These are phyloP conservation scores for Ctenomys sociabilis DNA, from an alignment of 2,113 vertebrate species.

Conservation along the genomic window DNA sequence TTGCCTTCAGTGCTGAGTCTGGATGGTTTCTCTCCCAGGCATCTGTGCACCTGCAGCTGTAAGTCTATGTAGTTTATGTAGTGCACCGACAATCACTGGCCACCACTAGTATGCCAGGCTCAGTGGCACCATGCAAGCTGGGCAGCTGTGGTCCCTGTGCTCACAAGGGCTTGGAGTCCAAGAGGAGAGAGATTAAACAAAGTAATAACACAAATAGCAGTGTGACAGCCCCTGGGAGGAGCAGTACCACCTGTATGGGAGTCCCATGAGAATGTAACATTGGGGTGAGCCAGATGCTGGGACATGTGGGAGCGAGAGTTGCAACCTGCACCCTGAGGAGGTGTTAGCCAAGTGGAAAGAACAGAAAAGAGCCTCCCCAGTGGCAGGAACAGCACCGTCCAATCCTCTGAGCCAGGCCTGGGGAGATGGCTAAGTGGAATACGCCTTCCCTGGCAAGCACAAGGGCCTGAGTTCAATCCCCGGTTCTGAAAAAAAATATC, in stretches of 20 bases:
- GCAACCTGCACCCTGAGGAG: background rate
- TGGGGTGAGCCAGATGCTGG: background rate
- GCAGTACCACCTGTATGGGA: background rate
- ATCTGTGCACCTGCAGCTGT: background rate
- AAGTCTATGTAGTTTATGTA: background rate
- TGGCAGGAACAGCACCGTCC: fast-evolving
- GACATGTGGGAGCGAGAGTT: background rate
- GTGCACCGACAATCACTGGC: background rate
- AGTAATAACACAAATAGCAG: background rate
- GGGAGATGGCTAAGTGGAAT: too few relatives aligned
- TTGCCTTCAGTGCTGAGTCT: background rate
- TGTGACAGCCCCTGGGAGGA: background rate
- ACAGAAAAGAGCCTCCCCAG: background rate
- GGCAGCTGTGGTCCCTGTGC: background rate
- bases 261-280: background rate
- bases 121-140: background rate
- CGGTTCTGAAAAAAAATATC: too few relatives aligned
- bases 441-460: too few relatives aligned
- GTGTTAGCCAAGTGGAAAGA: background rate
- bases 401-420: background rate
- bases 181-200: background rate
- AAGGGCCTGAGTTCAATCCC: too few relatives aligned
- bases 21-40: background rate
- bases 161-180: background rate
- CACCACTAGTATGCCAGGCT: background rate